A percentile compares a stretch with the other conserved stretches of the same genome.
These are phyloP conservation scores for Ectobius pallidus DNA, from an alignment of 2,888 invertebrate species.

Conservation along the genomic window DNA sequence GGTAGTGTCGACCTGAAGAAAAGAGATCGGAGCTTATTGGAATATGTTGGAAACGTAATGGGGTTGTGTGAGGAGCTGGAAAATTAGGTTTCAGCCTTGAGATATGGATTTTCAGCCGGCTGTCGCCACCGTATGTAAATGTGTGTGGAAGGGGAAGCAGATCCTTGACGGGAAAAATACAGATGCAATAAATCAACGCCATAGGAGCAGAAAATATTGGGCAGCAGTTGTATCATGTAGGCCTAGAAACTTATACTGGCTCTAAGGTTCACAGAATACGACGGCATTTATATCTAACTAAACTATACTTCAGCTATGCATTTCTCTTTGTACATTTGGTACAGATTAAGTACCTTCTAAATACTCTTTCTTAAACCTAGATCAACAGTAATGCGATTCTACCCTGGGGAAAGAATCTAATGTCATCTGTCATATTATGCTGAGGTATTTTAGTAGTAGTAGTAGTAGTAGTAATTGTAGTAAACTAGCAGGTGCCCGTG, in stretches of 20 bases:
- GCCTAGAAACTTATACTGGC: not conserved
- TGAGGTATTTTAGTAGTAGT: too few species aligned
- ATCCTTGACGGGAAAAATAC: not conserved
- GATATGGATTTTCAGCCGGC: not conserved
- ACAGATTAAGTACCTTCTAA: too few species aligned
- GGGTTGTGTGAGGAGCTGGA: slow-evolving; percentile 22
- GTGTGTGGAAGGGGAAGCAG: not conserved
- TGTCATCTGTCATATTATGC: too few species aligned
- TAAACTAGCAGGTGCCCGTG: too few species aligned
- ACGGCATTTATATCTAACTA: too few species aligned
- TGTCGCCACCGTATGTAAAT: not conserved
- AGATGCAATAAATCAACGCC: not conserved
- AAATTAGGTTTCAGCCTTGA: slow-evolving; percentile 14
- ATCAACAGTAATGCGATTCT: too few species aligned
- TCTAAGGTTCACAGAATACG: not conserved
- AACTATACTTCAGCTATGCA: too few species aligned
- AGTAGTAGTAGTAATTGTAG: too few species aligned
- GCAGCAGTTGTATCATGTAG: not conserved
- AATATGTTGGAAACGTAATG: slow-evolving; percentile 15
- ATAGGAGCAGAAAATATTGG: not conserved
- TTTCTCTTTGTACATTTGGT: too few species aligned
- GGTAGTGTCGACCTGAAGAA: slow-evolving; percentile 18
- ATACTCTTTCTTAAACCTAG: too few species aligned
- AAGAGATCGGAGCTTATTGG: not conserved
- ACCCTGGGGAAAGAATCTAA: too few species aligned